Evolutionary conservation across 2,888 invertebrate genomes (phyloP).

Genomic region (Latrodectus hesperus): DNA sequence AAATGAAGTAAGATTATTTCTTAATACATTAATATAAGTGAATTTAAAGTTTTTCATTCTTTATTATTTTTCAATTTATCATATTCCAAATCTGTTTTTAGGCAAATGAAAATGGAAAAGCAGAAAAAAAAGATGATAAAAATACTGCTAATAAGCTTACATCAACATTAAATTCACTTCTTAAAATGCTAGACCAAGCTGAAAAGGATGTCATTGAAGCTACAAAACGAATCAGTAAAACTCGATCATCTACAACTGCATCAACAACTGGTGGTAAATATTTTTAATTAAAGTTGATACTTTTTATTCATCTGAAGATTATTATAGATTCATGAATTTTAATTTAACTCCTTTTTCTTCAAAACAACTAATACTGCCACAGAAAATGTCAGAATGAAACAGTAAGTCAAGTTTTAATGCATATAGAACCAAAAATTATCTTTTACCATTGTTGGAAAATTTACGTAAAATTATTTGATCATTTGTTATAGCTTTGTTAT

Average conservation of each 20-base stretch:
- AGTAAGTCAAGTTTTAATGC: no score
- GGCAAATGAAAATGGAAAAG: conserved; percentile 39
- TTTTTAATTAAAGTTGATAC: background rate
- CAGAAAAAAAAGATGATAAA: conserved; percentile 70
- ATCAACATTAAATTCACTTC: conserved; percentile 73
- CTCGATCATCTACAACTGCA: conserved; percentile 7
- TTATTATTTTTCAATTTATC: background rate
- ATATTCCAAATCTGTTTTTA: background rate
- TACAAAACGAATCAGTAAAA: conserved; percentile 62
- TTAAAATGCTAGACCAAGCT: conserved; percentile 73
- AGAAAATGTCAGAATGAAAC: no score
- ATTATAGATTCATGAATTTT: background rate
- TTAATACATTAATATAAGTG: background rate
- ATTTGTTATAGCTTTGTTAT: no score
- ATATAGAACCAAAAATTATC: no score
- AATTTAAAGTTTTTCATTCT: background rate
- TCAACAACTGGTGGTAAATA: conserved; percentile 18
- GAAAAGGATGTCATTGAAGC: conserved; percentile 71
- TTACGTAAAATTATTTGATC: no score
- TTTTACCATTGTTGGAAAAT: no score
- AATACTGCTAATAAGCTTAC: conserved; percentile 72
- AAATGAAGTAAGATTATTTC: conserved; percentile 39
- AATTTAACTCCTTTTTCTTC: no score
- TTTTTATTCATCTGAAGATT: background rate
- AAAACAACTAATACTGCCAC: no score